A percentile compares a stretch with the other conserved stretches of the same genome.
phyloP scores from a whole-genome alignment of 1,140 invertebrate species.

The Caerostris extrusa region DNA sequence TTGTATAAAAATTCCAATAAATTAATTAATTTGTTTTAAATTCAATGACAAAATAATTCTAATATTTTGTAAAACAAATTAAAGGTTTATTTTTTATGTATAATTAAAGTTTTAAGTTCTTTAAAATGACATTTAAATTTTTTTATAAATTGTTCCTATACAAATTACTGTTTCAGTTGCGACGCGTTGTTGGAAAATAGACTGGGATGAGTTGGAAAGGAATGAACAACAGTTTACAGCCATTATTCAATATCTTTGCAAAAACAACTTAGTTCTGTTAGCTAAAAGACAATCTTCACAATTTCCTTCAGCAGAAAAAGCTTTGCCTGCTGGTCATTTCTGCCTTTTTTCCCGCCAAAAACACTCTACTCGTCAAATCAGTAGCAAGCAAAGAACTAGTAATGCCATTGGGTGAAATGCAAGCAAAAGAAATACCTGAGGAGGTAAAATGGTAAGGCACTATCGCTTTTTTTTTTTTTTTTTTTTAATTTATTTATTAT shows the following conservation, averaged over 20 bases:
- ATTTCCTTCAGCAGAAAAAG: not conserved
- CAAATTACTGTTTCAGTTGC: conserved; percentile 21
- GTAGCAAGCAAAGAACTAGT: conserved; percentile 52
- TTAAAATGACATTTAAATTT: too few species aligned
- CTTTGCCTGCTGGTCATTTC: conserved; percentile 23
- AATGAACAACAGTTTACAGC: conserved; percentile 45
- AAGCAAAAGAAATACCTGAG: conserved; percentile 29
- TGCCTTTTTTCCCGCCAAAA: conserved; percentile 40
- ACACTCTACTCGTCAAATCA: conserved; percentile 44
- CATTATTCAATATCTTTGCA: not conserved
- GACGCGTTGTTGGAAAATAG: conserved; percentile 72
- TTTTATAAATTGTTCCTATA: too few species aligned
- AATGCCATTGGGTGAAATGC: conserved; percentile 16
- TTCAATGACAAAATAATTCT: too few species aligned
- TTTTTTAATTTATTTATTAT: too few species aligned
- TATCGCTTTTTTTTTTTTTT: too few species aligned
- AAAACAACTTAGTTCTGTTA: conserved; percentile 39
- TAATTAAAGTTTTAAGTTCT: too few species aligned
- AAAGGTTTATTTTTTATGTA: too few species aligned
- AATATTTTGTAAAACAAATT: too few species aligned
- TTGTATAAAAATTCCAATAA: too few species aligned
- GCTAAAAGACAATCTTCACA: not conserved
- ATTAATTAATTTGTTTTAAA: too few species aligned
- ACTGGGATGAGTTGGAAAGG: conserved; percentile 65
- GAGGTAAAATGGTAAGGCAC: conserved; percentile 3